phyloP scores from a whole-genome alignment of 2,888 invertebrate genomes.

The Gasteruption jaculator region DNA sequence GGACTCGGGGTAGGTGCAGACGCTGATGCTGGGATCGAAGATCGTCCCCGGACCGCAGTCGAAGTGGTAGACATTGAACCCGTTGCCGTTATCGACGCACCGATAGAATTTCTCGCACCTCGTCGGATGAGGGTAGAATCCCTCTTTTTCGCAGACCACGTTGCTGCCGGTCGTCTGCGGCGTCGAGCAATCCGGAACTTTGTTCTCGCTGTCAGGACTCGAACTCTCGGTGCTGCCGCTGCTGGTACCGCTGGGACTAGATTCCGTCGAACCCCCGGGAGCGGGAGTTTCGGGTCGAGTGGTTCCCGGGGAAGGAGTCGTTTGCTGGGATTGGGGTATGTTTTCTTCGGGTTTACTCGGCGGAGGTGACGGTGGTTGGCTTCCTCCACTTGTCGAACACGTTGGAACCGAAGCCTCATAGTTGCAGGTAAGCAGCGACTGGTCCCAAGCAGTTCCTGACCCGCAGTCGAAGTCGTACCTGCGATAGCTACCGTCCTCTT shows the following conservation, averaged over 20 bases:
- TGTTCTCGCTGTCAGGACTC: constrained; percentile 11
- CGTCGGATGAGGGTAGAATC: constrained; percentile 61
- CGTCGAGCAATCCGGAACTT: constrained; percentile 17
- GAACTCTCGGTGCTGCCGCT: constrained; percentile 8
- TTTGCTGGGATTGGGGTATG: not conserved
- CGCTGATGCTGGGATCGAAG: constrained; percentile 64
- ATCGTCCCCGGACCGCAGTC: constrained; percentile 68
- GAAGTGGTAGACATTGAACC: constrained; percentile 64
- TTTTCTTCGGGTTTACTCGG: not conserved
- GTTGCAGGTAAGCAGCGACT: constrained; percentile 65
- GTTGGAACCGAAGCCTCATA: constrained; percentile 49
- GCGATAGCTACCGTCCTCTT: constrained; percentile 56
- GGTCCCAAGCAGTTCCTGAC: constrained; percentile 75
- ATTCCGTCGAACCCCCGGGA: constrained; percentile 10
- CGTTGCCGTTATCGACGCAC: constrained; percentile 62
- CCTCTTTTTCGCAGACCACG: constrained; percentile 56
- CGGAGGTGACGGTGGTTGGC: not conserved
- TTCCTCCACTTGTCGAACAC: constrained; percentile 25
- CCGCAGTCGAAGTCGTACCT: constrained; percentile 71
- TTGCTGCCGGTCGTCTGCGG: constrained; percentile 15
- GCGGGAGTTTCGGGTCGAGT: too few species aligned
- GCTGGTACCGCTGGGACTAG: not conserved
- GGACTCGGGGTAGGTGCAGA: constrained; percentile 66
- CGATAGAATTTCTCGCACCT: constrained; percentile 65
- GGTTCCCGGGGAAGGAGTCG: not conserved